Percentiles rank a stretch among this genome's conserved stretches.
phyloP scores from a whole-genome alignment of 1,140 invertebrate species.

The Bombus huntii region DNA sequence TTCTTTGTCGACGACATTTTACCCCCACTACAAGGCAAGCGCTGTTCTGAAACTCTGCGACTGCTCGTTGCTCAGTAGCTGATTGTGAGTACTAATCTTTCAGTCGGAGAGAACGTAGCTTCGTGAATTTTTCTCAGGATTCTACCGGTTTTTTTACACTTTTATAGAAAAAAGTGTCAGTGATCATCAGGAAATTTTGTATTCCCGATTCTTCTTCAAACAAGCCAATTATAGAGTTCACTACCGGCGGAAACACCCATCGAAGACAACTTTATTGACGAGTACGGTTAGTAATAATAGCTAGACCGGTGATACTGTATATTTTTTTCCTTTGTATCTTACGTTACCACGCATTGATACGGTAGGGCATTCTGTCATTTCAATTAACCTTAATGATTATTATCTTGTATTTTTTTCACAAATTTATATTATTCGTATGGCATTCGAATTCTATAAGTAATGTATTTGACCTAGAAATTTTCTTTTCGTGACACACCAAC shows the following conservation, averaged over 20 bases:
- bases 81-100: constrained; percentile 19
- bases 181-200: not conserved
- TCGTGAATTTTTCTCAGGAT: not conserved
- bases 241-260: constrained; percentile 24
- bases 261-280: constrained; percentile 23
- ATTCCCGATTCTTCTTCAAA: not conserved
- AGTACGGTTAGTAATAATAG: constrained; percentile 51
- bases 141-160: constrained; percentile 8
- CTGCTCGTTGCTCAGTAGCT: constrained; percentile 36
- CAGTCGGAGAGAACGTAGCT: not conserved
- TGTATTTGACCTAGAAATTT: not conserved
- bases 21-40: constrained; percentile 1
- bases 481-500: not conserved
- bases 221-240: not conserved
- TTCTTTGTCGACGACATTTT: constrained; percentile 16
- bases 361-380: not conserved
- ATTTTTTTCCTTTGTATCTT: not conserved
- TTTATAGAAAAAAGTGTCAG: constrained; percentile 5
- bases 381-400: no score
- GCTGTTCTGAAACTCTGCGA: constrained; percentile 26
- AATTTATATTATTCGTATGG: not conserved
- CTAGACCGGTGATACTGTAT: not conserved
- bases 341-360: not conserved
- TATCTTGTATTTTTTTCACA: not conserved
- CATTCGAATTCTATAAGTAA: not conserved